Base-by-base conservation (phyloP, 2,113 vertebrate species). In the Daboia siamensis region DNA sequence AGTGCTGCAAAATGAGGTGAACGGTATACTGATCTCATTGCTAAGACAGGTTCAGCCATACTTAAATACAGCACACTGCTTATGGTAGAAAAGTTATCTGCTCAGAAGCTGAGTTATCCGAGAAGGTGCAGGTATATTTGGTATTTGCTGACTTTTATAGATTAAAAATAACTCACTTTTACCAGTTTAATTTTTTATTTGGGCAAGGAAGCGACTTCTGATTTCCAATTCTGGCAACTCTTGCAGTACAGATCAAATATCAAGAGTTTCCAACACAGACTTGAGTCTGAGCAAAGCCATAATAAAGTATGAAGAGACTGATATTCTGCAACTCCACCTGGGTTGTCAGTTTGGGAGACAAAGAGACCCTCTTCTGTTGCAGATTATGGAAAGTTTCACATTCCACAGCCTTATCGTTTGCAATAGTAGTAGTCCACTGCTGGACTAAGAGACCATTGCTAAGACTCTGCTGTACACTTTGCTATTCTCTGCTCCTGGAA, bases 101-200 rank as follows among this genome's bases (percentile, higher is more conserved):
- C 20, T 15, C 20, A 86, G 86, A 57, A 59, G 59, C 26, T 80
- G 23, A 59, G 56, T 61, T 80, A 48, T 90, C 56, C n/a, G 21
- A 39, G 84, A 84, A 29, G 44, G 51, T 88, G 61, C 52, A 33
- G 29, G 9, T 9, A n/a, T 91, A n/a, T 46, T 90, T 46, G 74
- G 0, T 55, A 33, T 64, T 69, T 44, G n/a, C 86, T 59, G 29
- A 29, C 44, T 74, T 89, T 46, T 64, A 46, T 86, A 80, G 17
- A 64, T 89, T 51, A 39, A 88, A 88, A 93, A 80, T 84, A 89
- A 57, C 52, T 23, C 64, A 46, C 90, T 52, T 90, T 93, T 92
- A 93, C 90, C 93, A 33, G 2, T 96, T 96, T 95, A 96, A 96
- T 96, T 96, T 96, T 97, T 97, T 96, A 96, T 96, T 95, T 0